Conservation (phyloP, 2,797 vertebrate species). For the Loris lydekkerianus region DNA sequence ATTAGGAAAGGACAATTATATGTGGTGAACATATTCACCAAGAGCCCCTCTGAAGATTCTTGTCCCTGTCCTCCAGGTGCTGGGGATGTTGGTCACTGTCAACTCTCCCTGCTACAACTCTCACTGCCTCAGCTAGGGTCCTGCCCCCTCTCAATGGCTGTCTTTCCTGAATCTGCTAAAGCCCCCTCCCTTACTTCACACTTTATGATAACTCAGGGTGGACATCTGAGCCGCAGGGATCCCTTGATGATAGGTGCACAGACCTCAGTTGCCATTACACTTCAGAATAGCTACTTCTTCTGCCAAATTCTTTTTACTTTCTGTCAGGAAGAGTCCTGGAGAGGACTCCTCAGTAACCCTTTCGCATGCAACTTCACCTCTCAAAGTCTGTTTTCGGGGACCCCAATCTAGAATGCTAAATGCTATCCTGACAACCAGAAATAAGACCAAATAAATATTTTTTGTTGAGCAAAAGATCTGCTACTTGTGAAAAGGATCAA, state of each 20-base stretch:
- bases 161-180: background rate
- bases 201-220: background rate
- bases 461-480: background rate
- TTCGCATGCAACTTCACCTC: background rate
- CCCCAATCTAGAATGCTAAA: background rate
- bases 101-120: background rate
- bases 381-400: background rate
- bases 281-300: background rate
- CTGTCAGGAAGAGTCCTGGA: background rate
- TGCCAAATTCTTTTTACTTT: background rate
- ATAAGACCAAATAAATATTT: background rate
- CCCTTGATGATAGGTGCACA: background rate
- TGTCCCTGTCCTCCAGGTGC: background rate
- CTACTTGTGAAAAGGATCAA: background rate
- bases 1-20: background rate
- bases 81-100: background rate
- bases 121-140: background rate
- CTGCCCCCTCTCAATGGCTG: background rate
- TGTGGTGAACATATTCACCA: background rate
- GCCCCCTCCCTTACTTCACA: background rate
- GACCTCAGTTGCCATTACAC: background rate
- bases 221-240: background rate
- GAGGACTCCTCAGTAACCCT: background rate
- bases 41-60: background rate
- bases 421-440: background rate